phyloP scores from a whole-genome alignment of 2,888 invertebrate genomes.

The Limnephilus rhombicus region DNA sequence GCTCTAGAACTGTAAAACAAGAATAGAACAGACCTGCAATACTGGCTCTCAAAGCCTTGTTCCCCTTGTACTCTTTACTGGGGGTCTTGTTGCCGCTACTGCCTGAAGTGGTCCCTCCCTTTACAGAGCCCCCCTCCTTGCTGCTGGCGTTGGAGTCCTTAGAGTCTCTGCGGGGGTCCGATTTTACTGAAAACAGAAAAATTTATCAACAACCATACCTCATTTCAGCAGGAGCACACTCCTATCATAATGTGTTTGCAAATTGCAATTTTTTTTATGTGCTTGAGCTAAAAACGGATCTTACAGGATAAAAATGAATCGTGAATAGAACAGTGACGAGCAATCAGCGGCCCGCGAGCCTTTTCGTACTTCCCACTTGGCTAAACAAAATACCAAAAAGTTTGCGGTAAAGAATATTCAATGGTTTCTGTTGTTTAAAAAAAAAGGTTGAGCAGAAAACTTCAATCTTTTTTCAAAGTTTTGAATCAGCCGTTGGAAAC shows the following conservation, averaged over 20 bases:
- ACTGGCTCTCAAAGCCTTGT: slow-evolving; percentile 58
- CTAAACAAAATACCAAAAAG: no score
- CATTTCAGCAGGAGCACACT: not conserved
- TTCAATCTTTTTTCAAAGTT: no score
- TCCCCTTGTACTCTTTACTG: slow-evolving; percentile 50
- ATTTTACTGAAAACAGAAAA: slow-evolving; percentile 56
- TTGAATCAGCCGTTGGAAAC: no score
- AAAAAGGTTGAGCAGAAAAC: no score
- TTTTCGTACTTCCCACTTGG: no score
- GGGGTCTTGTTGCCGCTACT: slow-evolving; percentile 45
- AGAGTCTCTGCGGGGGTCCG: slow-evolving; percentile 75
- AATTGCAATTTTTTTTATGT: not conserved
- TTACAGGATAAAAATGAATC: no score
- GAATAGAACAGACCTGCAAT: slow-evolving; percentile 49
- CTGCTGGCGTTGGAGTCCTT: slow-evolving; percentile 74
- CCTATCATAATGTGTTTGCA: not conserved
- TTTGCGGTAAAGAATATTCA: no score
- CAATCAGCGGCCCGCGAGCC: no score
- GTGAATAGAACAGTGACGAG: no score
- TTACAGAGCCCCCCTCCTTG: slow-evolving; percentile 56
- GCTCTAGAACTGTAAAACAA: not conserved
- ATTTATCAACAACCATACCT: not conserved
- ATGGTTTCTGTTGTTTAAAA: no score
- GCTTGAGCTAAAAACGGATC: no score
- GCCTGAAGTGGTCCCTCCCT: slow-evolving; percentile 36